Conservation (phyloP, 1,140 invertebrate genomes). For the Ylistrum balloti region DNA sequence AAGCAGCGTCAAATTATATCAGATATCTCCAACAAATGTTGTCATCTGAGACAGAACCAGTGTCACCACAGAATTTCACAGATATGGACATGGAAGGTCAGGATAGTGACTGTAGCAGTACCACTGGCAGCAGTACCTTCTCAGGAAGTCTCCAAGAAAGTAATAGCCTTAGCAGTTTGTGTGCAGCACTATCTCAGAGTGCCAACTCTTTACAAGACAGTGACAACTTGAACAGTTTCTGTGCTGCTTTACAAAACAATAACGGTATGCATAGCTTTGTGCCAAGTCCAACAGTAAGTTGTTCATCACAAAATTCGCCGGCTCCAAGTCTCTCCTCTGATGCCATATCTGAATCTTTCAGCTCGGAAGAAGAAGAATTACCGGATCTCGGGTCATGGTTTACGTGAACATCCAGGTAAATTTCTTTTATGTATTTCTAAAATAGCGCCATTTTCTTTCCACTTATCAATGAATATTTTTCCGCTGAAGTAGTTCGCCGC, state of each 20-base stretch:
- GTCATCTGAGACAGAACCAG: conserved; percentile 80
- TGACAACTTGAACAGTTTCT: conserved; percentile 15
- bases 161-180: not conserved
- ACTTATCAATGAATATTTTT: not conserved
- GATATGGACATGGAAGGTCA: conserved; percentile 58
- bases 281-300: not conserved
- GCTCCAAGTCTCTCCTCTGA: conserved; percentile 59
- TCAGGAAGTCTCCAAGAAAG: not conserved
- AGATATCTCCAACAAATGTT: conserved; percentile 91
- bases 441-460: not conserved
- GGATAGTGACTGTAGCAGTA: conserved; percentile 48
- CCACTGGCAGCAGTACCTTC: not conserved
- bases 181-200: not conserved
- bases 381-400: conserved; percentile 59
- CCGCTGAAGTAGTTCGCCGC: not conserved
- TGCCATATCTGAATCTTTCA: conserved; percentile 58
- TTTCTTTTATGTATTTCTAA: not conserved
- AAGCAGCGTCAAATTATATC: conserved; percentile 97
- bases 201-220: not conserved
- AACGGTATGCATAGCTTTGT: conserved; percentile 12
- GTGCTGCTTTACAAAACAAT: not conserved
- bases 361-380: conserved; percentile 61
- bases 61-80: conserved; percentile 15
- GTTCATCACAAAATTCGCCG: conserved; percentile 55
- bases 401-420: conserved; percentile 49